A percentile compares a stretch with the other conserved stretches of the same genome.
Evolutionary conservation across 1,140 invertebrate genomes (phyloP).

Genomic region (Cotesia typhae): DNA sequence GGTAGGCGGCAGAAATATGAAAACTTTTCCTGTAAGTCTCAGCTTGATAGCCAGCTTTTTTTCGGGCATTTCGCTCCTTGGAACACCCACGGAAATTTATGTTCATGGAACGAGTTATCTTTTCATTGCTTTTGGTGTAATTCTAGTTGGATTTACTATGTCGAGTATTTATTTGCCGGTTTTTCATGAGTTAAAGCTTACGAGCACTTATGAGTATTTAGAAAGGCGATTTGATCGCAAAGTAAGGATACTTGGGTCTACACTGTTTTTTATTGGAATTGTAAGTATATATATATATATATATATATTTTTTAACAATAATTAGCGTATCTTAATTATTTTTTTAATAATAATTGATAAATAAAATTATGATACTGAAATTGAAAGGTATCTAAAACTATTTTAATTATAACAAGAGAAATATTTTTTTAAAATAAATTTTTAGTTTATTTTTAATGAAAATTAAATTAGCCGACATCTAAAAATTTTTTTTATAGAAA

Average conservation of each 20-base stretch:
- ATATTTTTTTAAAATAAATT: too few species aligned
- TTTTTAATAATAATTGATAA: not conserved
- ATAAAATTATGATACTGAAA: too few species aligned
- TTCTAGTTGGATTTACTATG: conserved; percentile 73
- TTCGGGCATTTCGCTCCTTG: conserved; percentile 73
- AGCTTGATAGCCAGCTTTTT: conserved; percentile 81
- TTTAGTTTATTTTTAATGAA: too few species aligned
- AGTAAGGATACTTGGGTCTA: conserved; percentile 77
- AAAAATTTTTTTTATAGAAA: too few species aligned
- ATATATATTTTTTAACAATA: not conserved
- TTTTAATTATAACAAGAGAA: too few species aligned
- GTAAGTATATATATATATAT: conserved; percentile 63
- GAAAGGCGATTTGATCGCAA: conserved; percentile 78
- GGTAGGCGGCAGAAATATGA: conserved; percentile 85
- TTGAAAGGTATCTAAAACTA: too few species aligned
- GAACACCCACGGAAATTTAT: conserved; percentile 87
- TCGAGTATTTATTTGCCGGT: conserved; percentile 80
- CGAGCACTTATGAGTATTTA: conserved; percentile 88
- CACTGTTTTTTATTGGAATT: conserved; percentile 75
- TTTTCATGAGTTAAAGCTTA: conserved; percentile 81
- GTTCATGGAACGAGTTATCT: conserved; percentile 78
- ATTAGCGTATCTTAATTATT: not conserved
- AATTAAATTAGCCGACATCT: too few species aligned
- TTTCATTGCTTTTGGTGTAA: conserved; percentile 70
- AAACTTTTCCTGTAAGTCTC: conserved; percentile 79